Conservation (phyloP, 2,888 invertebrate genomes). For the Zele albiditarsus region DNA sequence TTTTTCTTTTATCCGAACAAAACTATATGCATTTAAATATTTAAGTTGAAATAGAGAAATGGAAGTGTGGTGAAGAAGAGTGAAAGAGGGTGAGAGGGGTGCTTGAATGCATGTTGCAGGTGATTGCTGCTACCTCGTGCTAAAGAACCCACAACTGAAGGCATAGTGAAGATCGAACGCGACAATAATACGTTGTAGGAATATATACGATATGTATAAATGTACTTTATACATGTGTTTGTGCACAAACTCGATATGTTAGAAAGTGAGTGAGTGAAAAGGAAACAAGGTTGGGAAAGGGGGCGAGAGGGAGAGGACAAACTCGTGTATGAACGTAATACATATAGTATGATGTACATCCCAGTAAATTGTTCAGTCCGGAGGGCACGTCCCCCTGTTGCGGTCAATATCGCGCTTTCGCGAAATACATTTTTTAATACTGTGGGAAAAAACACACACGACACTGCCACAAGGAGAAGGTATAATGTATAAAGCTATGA, state of each 20-base stretch:
- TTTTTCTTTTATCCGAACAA: neutral
- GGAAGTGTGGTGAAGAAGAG: neutral
- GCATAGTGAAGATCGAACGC: neutral
- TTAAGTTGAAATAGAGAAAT: conserved; percentile 2
- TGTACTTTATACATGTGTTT: neutral
- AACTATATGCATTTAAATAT: neutral
- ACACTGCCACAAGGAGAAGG: neutral
- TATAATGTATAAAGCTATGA: neutral
- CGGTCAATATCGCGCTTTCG: conserved; percentile 70
- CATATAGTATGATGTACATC: conserved; percentile 38
- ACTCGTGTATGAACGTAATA: conserved; percentile 1
- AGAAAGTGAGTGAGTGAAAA: neutral
- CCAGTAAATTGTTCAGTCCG: conserved; percentile 59
- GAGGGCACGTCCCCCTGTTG: conserved; percentile 61
- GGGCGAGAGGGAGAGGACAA: neutral
- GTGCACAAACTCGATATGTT: neutral
- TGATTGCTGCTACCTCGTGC: neutral
- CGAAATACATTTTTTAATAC: conserved; percentile 66
- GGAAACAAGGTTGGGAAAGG: neutral
- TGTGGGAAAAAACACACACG: conserved; percentile 61
- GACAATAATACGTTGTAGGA: neutral
- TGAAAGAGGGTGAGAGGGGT: neutral
- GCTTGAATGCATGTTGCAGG: conserved; percentile 15
- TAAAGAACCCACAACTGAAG: neutral
- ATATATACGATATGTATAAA: neutral